A percentile compares a stretch with the other conserved stretches of the same genome.
Evolutionary conservation across 2,888 invertebrate genomes (phyloP).

Genomic region (Malthinus seriepunctatus): DNA sequence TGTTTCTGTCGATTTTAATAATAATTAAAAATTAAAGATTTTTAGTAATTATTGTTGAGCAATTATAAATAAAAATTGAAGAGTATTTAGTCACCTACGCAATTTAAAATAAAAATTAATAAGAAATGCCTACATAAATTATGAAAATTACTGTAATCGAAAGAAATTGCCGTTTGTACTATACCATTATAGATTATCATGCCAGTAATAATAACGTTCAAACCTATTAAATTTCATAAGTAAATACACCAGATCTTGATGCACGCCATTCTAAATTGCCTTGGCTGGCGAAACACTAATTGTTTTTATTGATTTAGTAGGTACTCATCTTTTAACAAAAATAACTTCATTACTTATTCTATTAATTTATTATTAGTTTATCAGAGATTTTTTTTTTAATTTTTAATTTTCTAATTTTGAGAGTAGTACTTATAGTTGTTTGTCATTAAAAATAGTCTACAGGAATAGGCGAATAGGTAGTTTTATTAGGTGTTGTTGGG

Average conservation of each 20-base stretch:
- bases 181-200: slow-evolving; percentile 50
- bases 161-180: slow-evolving; percentile 45
- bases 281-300: slow-evolving; percentile 14
- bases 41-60: slow-evolving; percentile 1
- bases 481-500: too few species aligned
- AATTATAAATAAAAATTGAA: slow-evolving; percentile 25
- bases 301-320: slow-evolving; percentile 13
- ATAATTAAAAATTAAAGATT: background rate
- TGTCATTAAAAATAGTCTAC: too few species aligned
- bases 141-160: slow-evolving; percentile 48
- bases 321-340: slow-evolving; percentile 1
- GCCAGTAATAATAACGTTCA: slow-evolving; percentile 51
- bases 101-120: slow-evolving; percentile 29
- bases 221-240: slow-evolving; percentile 53
- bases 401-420: too few species aligned
- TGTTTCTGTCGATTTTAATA: too few species aligned
- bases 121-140: slow-evolving; percentile 41
- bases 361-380: background rate
- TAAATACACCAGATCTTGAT: slow-evolving; percentile 51
- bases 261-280: slow-evolving; percentile 51
- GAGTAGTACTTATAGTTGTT: too few species aligned
- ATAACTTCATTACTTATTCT: slow-evolving; percentile 6
- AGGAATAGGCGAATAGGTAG: too few species aligned
- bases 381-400: too few species aligned
- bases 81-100: slow-evolving; percentile 34